Conservation (phyloP, 2,113 vertebrate species). For the Rattus norvegicus region DNA sequence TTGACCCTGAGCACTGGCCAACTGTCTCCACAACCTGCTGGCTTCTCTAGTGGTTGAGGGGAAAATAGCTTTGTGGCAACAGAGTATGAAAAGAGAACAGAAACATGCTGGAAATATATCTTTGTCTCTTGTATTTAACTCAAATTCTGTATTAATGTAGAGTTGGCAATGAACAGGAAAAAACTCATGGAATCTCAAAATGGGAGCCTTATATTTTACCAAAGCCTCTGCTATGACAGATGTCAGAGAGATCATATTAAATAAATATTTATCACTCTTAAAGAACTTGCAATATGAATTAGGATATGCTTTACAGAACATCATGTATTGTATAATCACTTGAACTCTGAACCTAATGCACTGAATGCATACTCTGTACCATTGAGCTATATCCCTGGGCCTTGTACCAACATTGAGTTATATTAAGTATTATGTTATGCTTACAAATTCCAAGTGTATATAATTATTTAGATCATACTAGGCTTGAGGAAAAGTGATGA, state of each 20-base stretch:
- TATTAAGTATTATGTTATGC: not conserved
- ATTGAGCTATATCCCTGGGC: not conserved
- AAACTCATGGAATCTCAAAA: not conserved
- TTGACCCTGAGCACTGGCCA: not conserved
- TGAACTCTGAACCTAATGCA: not conserved
- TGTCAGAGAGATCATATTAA: not conserved
- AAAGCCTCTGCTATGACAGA: not conserved
- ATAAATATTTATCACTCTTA: slow-evolving; percentile 12
- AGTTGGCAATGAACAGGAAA: not conserved
- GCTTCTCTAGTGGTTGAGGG: not conserved
- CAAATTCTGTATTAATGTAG: not conserved
- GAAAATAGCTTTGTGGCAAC: not conserved
- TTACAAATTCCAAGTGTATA: not conserved
- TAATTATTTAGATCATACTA: not conserved
- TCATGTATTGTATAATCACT: not conserved
- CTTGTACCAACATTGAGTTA: not conserved
- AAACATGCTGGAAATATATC: not conserved
- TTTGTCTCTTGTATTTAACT: not conserved
- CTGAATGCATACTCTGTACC: not conserved
- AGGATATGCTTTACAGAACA: not conserved
- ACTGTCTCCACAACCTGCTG: not conserved
- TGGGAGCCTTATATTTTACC: not conserved
- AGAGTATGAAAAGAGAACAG: not conserved
- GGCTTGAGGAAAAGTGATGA: not conserved
- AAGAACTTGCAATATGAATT: not conserved